These are phyloP conservation scores for Hippocampus mohnikei DNA, from an alignment of 2,113 vertebrate species.

Conservation along the genomic window DNA sequence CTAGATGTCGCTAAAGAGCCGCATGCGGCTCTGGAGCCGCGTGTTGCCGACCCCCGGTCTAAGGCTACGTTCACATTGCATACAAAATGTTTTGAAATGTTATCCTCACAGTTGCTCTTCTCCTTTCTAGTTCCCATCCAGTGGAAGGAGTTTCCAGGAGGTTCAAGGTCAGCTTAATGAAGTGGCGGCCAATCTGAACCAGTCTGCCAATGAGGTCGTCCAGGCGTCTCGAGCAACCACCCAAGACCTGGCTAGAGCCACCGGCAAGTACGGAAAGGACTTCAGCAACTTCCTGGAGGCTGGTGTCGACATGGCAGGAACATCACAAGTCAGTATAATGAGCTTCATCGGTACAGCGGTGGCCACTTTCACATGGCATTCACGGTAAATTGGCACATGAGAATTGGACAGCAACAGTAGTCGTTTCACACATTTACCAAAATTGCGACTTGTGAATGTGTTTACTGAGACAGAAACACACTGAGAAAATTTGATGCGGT, in stretches of 20 bases:
- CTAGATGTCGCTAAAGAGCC: no score
- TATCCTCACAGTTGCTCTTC: neutral
- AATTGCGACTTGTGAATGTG: no score
- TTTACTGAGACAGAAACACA: no score
- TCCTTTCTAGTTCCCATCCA: constrained; percentile 82
- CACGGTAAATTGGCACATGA: neutral
- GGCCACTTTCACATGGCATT: neutral
- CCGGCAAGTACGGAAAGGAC: constrained; percentile 91
- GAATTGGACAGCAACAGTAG: neutral
- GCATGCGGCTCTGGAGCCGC: no score
- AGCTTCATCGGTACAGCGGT: neutral
- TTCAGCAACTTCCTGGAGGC: constrained; percentile 93
- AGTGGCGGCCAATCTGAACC: constrained; percentile 88
- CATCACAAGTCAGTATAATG: constrained; percentile 80
- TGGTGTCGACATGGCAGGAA: constrained; percentile 95
- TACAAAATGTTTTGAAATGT: neutral
- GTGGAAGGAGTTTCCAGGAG: constrained; percentile 92
- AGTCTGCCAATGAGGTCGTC: constrained; percentile 93
- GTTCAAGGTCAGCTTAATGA: constrained; percentile 86
- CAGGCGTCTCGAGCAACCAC: constrained; percentile 90
- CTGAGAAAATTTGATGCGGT: no score
- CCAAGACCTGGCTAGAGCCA: constrained; percentile 86
- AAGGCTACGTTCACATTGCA: no score
- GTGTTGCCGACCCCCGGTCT: no score
- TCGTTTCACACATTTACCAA: no score